Base-by-base conservation (phyloP, 1,140 invertebrate species). In the Triops cancriformis region DNA sequence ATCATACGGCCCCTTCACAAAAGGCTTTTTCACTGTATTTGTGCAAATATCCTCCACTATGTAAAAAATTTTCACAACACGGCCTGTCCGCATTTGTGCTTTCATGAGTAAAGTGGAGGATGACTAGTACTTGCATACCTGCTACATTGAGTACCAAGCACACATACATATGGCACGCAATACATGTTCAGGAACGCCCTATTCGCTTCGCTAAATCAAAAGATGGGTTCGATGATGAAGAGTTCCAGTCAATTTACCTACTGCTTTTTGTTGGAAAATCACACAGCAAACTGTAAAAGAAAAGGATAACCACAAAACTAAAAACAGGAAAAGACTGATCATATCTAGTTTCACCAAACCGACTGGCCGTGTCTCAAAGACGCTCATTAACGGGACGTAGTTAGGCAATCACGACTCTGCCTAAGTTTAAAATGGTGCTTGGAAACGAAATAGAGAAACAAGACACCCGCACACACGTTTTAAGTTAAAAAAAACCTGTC, bases 11-110 rank as follows among this genome's bases (percentile, higher is more conserved):
- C 9, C 18, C 14, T 64, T n/a, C 51, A 64, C 14, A 64, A 4
- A 23, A 64, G 23, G 23, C 18, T 23, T 23, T n/a, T 23, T n/a
- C 51, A 64, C 51, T 64, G 51, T 64, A 64, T 64, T 64, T 64
- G 51, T 64, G 51, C 51, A 64, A 64, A 64, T 64, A 64, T 64
- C 51, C 51, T 64, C 51, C 51, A 64, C 23, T 18, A 37, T 64
- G 14, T 64, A 64, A 64, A 10, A 64, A 18, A 23, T 23, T n/a
- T n/a, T 64, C n/a, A 23, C 51, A 64, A 18, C 51, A 64, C 51
- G 51, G 14, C 51, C 31, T 37, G 51, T 64, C 23, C n/a, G 51
- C n/a, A 23, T 64, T 64, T 64, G 51, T 64, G 51, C 51, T 64
- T 64, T 64, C 51, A 64, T 7, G n/a, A 64, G 51, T n/a, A 14